Evolutionary conservation across 2,888 invertebrate genomes (phyloP), one percentile per base, ranked within the genome.

Genomic region (Ichneumoninae sp.): DNA sequence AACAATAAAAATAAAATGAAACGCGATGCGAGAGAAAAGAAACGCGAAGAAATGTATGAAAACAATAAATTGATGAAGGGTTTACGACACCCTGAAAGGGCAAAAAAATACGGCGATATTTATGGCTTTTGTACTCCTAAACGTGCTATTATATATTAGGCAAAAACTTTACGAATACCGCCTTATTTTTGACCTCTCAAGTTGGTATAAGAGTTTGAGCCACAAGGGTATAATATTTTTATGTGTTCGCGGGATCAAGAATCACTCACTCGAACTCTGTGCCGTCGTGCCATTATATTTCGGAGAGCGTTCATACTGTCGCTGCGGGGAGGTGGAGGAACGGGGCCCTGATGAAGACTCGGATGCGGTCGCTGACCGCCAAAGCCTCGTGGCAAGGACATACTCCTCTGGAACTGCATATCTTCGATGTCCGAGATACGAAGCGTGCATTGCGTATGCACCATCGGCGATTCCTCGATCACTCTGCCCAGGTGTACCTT

Each of bases 361-460:
- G 89, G 88, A 30, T 88, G 89, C 0, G 89, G 89, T 26, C 90
- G 88, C 62, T 93, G 92, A 3, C 93, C 93, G 5, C 94, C 94
- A 83, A 94, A 94, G 44, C 94, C 94, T 50, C 94, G 90, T 3
- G 94, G 94, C 19, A 94, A 88, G 10, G 94, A 94, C 94, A 94
- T 93, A 78, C 94, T 93, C 47, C 94, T 90, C 87, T 94, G 94
- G 86, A 94, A 94, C 57, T 92, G 92, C 70, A 89, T 87, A 47
- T 92, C 92, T 75, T 91, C 92, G 50, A 91, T 83, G 66, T 94
- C 92, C 22, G 90, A 87, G 16, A 91, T 80, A 65, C 92, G 91
- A 16, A 89, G 89, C n/a, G 88, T 91, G 84, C 91, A 91, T 71
- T 92, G 92, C 1, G 91, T 90, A 89, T 90, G 92, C 71, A 87